A percentile compares a stretch with the other conserved stretches of the same genome.
Evolutionary conservation across 2,113 vertebrate species (phyloP).

Genomic region (Etia nguti): DNA sequence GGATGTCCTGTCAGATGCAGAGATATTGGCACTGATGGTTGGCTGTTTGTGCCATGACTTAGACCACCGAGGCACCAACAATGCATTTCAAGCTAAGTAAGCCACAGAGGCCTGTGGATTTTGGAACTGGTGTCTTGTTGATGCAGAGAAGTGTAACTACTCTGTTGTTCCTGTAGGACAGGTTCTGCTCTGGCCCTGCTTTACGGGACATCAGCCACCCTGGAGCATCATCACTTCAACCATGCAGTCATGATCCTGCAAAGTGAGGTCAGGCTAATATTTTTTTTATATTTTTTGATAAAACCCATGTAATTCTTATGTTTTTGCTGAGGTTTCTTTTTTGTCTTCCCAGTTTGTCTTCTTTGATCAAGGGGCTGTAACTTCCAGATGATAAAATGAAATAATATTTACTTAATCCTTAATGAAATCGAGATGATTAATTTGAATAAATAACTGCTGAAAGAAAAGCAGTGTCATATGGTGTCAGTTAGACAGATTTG

Average conservation of each 20-base stretch:
- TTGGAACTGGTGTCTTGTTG: background rate
- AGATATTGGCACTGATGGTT: constrained; percentile 78
- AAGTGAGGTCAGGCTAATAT: constrained; percentile 69
- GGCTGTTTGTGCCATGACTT: constrained; percentile 79
- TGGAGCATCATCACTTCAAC: constrained; percentile 82
- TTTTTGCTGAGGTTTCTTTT: background rate
- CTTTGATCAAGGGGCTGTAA: background rate
- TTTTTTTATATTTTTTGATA: background rate
- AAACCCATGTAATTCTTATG: background rate
- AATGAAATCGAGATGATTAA: background rate
- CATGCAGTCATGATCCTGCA: constrained; percentile 82
- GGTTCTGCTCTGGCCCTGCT: constrained; percentile 76
- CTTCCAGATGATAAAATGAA: background rate
- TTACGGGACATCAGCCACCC: constrained; percentile 77
- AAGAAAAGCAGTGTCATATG: background rate
- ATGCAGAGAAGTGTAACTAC: background rate
- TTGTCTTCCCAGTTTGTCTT: background rate
- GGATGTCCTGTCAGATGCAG: constrained; percentile 73
- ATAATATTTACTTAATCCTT: background rate
- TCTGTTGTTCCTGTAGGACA: constrained; percentile 55
- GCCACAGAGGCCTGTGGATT: background rate
- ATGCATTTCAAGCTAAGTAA: constrained; percentile 81
- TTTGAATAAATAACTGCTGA: background rate
- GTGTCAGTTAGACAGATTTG: background rate
- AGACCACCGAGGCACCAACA: constrained; percentile 80